phyloP scores from a whole-genome alignment of 2,888 invertebrate species.

The Epistrophe eligans region DNA sequence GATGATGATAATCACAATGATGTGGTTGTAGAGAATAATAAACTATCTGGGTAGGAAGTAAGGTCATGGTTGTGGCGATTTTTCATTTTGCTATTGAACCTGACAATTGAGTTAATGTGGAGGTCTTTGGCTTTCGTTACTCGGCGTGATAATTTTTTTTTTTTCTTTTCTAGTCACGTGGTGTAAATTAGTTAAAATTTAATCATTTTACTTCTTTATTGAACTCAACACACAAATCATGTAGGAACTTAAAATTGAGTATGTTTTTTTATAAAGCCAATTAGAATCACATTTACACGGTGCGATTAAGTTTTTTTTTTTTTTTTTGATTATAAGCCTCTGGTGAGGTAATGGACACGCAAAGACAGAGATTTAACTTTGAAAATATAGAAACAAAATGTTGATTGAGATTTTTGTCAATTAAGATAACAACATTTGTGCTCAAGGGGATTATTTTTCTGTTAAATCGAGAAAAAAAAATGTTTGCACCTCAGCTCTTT shows the following conservation, averaged over 20 bases:
- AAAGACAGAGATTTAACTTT: background rate
- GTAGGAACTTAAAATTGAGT: slow-evolving; percentile 35
- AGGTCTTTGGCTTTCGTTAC: slow-evolving; percentile 11
- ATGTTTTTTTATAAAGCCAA: slow-evolving; percentile 19
- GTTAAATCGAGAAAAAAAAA: slow-evolving; percentile 2
- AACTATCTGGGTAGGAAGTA: slow-evolving; percentile 59
- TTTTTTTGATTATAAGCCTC: background rate
- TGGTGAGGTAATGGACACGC: slow-evolving; percentile 34
- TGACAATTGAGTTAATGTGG: slow-evolving; percentile 28
- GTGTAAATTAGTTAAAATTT: slow-evolving; percentile 50
- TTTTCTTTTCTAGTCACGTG: slow-evolving; percentile 45
- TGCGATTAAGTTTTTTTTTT: background rate
- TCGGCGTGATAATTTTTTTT: background rate
- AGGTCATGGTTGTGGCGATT: slow-evolving; percentile 68
- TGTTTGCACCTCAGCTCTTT: slow-evolving; percentile 58
- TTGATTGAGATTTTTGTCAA: slow-evolving; percentile 26
- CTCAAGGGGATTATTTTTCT: background rate
- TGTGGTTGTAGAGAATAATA: background rate
- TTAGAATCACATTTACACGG: slow-evolving; percentile 69
- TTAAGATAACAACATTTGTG: background rate
- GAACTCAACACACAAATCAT: slow-evolving; percentile 17
- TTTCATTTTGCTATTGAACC: slow-evolving; percentile 70
- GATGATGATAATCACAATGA: slow-evolving; percentile 17
- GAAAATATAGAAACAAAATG: background rate
- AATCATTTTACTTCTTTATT: slow-evolving; percentile 28